Base-by-base conservation (phyloP, 92 coral and sea anemone species). In the Nematostella vectensis region DNA sequence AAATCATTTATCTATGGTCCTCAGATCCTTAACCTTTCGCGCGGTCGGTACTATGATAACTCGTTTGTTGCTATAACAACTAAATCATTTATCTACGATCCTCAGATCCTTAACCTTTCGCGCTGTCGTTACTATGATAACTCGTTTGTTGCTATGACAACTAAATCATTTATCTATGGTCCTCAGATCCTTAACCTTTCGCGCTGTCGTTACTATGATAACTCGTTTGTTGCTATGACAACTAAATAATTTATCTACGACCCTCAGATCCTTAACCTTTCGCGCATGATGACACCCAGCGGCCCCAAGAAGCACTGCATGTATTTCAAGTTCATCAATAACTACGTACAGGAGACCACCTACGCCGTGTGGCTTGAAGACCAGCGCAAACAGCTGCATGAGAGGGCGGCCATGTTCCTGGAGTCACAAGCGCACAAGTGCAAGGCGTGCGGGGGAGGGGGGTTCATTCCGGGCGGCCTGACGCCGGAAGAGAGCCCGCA, bases 341-440 rank as follows among this genome's bases (percentile, higher is more conserved):
- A 71, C 11, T 91, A 77, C 29, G 93, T 91, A 11, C 98, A 91
- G 36, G 98, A 91, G 70, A 91, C 98, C 31, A 68, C 87, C 6
- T 91, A 91, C 29, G 83, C 85, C 1, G 67, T 91, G 48, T 91
- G 98, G 98, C 72, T 91, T 9, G 83, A 91, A 62, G 80, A 86
- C 40, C 98, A 91, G 57, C 76, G 76, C 19, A 80, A 75, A 54
- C 72, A 70, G 20, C 69, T 91, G 4, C 98, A 86, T 63, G 93
- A 91, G 55, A 72, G 55, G 44, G 86, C 96, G 0, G 98, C 98
- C 25, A 91, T 82, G 91, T 80, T 81, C 58, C 78, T 91, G 24
- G 98, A 91, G 53, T 91, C 98, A 25, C 91, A 91, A 66, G 96
- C 96, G 20, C 98, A 91, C 58, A 91, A 76, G 49, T 93, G 99